A percentile compares a stretch with the other conserved stretches of the same genome.
Evolutionary conservation across 2,888 invertebrate genomes (phyloP).

Genomic region (Andrena bucephala): DNA sequence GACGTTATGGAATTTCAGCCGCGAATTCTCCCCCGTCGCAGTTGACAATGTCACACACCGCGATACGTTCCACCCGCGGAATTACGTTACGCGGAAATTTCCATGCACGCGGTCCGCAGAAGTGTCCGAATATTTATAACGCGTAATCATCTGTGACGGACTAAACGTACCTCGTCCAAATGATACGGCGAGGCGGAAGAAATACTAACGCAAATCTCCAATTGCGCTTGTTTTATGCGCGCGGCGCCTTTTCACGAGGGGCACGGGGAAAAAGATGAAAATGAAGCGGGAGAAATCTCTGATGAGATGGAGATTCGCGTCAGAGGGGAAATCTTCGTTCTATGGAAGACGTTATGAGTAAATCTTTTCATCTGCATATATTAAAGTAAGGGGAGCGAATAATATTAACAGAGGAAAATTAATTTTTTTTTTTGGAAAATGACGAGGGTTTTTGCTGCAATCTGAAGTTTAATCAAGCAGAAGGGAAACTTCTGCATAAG

Average conservation of each 20-base stretch:
- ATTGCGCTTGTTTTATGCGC: not conserved
- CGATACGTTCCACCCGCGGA: not conserved
- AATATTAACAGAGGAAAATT: not conserved
- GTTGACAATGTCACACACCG: not conserved
- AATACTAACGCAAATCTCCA: not conserved
- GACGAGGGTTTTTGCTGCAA: too few species aligned
- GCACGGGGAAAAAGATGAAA: not conserved
- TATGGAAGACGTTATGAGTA: not conserved
- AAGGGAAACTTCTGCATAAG: too few species aligned
- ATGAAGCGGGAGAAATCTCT: not conserved
- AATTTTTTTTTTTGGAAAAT: not conserved
- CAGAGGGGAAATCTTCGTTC: not conserved
- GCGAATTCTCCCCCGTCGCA: not conserved
- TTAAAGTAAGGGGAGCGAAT: not conserved
- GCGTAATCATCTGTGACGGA: not conserved
- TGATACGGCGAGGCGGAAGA: not conserved
- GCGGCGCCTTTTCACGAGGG: not conserved
- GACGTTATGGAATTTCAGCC: not conserved
- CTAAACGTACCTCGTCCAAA: not conserved
- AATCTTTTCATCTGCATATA: constrained; percentile 5
- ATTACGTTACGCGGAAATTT: not conserved
- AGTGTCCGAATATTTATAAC: not conserved
- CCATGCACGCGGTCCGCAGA: not conserved
- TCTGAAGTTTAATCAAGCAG: too few species aligned
- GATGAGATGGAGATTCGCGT: not conserved